A percentile compares a stretch with the other conserved stretches of the same genome.
These are phyloP conservation scores for Amblyraja radiata DNA, from an alignment of 2,797 vertebrate genomes.

Conservation along the genomic window DNA sequence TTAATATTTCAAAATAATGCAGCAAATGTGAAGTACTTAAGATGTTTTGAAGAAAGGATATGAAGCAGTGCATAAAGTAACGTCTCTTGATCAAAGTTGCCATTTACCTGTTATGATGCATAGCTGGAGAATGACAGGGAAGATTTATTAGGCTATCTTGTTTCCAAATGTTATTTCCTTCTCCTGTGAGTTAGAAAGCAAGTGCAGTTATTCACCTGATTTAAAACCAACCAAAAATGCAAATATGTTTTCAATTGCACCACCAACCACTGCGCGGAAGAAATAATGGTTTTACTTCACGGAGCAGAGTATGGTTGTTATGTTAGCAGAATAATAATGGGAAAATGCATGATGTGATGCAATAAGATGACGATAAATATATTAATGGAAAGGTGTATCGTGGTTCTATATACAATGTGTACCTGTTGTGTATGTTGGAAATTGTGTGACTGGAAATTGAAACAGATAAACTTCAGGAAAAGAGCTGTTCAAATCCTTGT, in stretches of 20 bases:
- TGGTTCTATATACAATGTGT: background rate
- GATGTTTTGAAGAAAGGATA: background rate
- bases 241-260: background rate
- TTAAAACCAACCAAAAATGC: background rate
- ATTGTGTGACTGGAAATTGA: constrained; percentile 1
- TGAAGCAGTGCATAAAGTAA: no score
- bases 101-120: background rate
- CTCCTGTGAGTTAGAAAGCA: background rate
- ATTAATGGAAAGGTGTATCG: background rate
- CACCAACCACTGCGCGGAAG: background rate
- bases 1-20: background rate
- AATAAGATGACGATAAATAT: background rate
- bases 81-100: background rate
- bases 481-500: background rate
- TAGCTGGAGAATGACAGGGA: background rate
- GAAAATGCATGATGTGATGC: no score
- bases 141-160: background rate
- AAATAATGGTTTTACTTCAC: background rate
- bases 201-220: background rate
- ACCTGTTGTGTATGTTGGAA: background rate
- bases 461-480: background rate
- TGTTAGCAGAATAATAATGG: background rate
- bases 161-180: background rate
- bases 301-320: background rate
- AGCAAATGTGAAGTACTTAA: background rate